Conservation (phyloP, 92 coral and sea anemone genomes). For the Anthopleura xanthogrammica region DNA sequence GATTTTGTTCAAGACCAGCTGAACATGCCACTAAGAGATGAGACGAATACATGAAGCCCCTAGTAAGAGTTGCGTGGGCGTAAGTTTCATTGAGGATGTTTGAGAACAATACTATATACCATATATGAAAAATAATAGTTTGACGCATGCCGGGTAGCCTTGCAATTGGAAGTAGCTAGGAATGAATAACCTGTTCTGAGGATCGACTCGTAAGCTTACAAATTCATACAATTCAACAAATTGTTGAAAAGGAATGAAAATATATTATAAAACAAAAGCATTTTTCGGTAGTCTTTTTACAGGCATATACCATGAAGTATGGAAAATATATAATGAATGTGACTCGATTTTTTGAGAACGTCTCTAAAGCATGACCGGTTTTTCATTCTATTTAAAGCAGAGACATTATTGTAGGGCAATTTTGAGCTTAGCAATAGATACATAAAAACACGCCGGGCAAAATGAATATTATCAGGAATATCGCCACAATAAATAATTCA, state of each 20-base stretch:
- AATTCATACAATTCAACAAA: neutral
- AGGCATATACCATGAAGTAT: too few species aligned
- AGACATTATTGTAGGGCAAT: neutral
- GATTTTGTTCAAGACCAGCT: neutral
- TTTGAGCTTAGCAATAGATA: neutral
- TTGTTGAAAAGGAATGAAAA: neutral
- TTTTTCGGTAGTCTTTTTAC: too few species aligned
- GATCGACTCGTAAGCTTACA: neutral
- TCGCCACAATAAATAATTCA: too few species aligned
- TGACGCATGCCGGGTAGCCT: neutral
- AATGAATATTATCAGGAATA: too few species aligned
- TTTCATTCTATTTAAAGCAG: too few species aligned
- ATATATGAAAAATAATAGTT: neutral
- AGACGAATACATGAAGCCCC: too few species aligned
- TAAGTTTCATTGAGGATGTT: neutral
- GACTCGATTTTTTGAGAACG: too few species aligned
- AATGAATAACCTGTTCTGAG: neutral
- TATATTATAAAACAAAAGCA: too few species aligned
- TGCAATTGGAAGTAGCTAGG: neutral
- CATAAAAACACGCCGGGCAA: too few species aligned
- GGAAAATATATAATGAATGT: too few species aligned
- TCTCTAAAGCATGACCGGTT: too few species aligned
- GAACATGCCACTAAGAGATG: neutral
- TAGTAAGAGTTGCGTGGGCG: neutral
- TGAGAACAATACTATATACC: neutral